A percentile compares a stretch with the other conserved stretches of the same genome.
phyloP scores from a whole-genome alignment of 2,113 vertebrate species.

The Circaetus cinerascens region DNA sequence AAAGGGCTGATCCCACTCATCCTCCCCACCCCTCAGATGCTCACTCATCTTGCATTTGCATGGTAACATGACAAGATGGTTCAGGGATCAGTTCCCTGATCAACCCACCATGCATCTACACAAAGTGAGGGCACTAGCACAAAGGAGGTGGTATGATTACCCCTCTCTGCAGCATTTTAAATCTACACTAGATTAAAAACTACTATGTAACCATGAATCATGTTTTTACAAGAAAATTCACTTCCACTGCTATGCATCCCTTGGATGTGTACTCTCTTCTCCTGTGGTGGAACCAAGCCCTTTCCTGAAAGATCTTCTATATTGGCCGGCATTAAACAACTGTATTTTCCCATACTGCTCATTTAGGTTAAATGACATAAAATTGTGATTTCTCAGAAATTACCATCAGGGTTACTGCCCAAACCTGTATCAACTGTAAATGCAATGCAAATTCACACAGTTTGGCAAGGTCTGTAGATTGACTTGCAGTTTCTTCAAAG shows the following conservation, averaged over 20 bases:
- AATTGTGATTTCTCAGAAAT: neutral
- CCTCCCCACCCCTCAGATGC: neutral
- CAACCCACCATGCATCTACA: neutral
- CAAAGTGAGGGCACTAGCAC: neutral
- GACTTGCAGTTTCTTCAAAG: neutral
- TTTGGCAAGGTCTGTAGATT: neutral
- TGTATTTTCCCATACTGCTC: neutral
- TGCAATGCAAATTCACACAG: neutral
- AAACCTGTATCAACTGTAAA: neutral
- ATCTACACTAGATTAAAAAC: neutral
- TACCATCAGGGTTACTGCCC: neutral
- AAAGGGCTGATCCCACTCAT: conserved; percentile 14
- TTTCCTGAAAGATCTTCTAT: neutral
- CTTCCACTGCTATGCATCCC: neutral
- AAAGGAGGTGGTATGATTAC: neutral
- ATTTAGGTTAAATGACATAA: neutral
- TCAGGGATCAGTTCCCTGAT: neutral
- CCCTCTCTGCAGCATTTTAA: neutral
- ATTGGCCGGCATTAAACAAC: neutral
- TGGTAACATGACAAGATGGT: neutral
- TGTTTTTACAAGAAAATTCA: neutral
- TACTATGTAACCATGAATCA: neutral
- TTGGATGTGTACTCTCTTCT: neutral
- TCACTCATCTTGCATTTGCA: neutral
- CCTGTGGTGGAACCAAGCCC: neutral